Base-by-base conservation (phyloP, 2,888 invertebrate species). In the Euplexia lucipara region DNA sequence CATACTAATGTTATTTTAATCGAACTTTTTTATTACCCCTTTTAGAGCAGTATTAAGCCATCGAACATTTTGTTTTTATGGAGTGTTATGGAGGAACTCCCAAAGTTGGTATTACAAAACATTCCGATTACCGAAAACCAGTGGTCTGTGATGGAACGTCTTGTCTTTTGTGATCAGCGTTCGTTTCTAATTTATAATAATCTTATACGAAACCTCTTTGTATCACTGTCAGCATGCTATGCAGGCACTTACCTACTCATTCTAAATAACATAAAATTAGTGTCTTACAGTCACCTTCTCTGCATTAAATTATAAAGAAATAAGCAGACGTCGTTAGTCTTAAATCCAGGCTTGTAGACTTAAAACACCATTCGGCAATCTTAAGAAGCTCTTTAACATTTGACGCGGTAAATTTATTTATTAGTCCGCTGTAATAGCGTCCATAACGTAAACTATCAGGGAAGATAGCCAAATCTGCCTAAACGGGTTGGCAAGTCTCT, bases 1-100 rank as follows among this genome's bases (percentile, higher is more conserved):
- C 16, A 20, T 37, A 73, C 51, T 72, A 51, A 58, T 47, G 64
- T 72, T 65, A 72, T 49, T 48, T 30, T 39, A 51, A 54, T 51
- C 45, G 67, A 73, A 49, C 62, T 54, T 2, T 73, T 54, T 60
- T 72, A 78, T 66, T 66, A 54, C 54, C 39, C 30, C 30, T 35
- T n/a, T 22, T 18, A 45, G 16, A 52, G 51, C 37, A 57, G 30
- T 57, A 62, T 64, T 53, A 72, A 57, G 35, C 35, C n/a, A 51
- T 48, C 54, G 32, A 39, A 52, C 34, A 57, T 53, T 44, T 39
- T 48, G 3, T 47, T 63, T 71, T 72, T 64, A 64, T 72, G 49
- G 39, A 37, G 42, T n/a, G n/a, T n/a, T n/a, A n/a, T n/a, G n/a
- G n/a, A n/a, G n/a, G n/a, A n/a, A n/a, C n/a, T n/a, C n/a, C n/a